These are phyloP conservation scores for Bombus huntii DNA, from an alignment of 1,140 invertebrate genomes.

Conservation along the genomic window DNA sequence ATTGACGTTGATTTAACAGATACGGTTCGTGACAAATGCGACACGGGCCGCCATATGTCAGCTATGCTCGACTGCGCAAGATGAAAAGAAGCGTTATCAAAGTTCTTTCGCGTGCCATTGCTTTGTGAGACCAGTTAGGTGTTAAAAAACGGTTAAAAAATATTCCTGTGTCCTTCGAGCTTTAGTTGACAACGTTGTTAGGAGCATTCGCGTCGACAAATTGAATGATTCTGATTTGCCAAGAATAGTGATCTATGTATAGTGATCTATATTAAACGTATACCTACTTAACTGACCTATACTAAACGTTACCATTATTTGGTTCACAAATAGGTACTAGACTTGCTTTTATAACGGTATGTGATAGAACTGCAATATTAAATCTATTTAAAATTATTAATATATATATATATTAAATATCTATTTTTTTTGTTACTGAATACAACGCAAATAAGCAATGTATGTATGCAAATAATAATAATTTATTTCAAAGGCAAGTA, in stretches of 20 bases:
- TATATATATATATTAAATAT: too few species aligned
- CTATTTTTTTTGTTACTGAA: too few species aligned
- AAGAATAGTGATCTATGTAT: not conserved
- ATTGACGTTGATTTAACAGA: constrained; percentile 32
- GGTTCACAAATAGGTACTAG: too few species aligned
- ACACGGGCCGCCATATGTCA: constrained; percentile 3
- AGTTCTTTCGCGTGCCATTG: not conserved
- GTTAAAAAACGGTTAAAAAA: not conserved
- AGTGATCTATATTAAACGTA: not conserved
- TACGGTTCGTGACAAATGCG: constrained; percentile 28
- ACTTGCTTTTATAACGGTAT: too few species aligned
- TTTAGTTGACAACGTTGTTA: not conserved
- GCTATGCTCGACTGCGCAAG: constrained; percentile 21
- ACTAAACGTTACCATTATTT: too few species aligned
- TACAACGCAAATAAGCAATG: too few species aligned
- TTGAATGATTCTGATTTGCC: not conserved
- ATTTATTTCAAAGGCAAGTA: too few species aligned
- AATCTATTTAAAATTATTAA: too few species aligned
- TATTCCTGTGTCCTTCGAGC: not conserved
- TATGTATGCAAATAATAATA: too few species aligned
- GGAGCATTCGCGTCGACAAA: not conserved
- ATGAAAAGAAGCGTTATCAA: constrained; percentile 24
- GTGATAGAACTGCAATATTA: too few species aligned
- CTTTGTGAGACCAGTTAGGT: not conserved
- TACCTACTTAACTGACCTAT: too few species aligned